These are phyloP conservation scores for Tribolium madens DNA, from an alignment of 1,140 invertebrate genomes.

Conservation along the genomic window DNA sequence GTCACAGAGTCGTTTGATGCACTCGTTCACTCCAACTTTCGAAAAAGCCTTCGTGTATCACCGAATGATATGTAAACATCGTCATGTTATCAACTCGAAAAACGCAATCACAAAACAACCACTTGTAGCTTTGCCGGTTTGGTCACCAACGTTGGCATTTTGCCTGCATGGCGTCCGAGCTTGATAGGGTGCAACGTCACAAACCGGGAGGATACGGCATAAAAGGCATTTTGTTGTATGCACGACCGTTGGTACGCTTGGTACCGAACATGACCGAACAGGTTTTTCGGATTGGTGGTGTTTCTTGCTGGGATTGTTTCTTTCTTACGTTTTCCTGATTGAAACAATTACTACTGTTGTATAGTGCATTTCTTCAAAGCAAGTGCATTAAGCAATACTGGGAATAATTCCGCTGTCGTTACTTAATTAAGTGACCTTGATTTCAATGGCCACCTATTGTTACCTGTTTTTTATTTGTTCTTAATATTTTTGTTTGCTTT, in stretches of 20 bases:
- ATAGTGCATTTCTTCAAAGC: not conserved
- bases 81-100: not conserved
- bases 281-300: not conserved
- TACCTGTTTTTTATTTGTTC: not conserved
- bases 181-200: conserved; percentile 45
- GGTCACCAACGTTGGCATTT: conserved; percentile 43
- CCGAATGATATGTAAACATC: conserved; percentile 1
- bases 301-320: not conserved
- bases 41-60: not conserved
- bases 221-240: conserved; percentile 27
- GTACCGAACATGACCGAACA: conserved; percentile 4
- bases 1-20: not conserved
- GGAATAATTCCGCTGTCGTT: not conserved
- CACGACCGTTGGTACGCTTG: conserved; percentile 1
- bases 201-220: conserved; percentile 43
- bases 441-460: not conserved
- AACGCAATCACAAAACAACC: conserved; percentile 42
- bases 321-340: not conserved
- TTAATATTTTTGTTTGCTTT: not conserved
- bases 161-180: conserved; percentile 50
- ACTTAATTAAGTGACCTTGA: not conserved
- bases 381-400: not conserved
- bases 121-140: conserved; percentile 53
- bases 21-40: not conserved
- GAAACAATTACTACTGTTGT: not conserved